A percentile compares a stretch with the other conserved stretches of the same genome.
Conservation (phyloP, 1,140 invertebrate genomes). For the Drosophila bocki region DNA sequence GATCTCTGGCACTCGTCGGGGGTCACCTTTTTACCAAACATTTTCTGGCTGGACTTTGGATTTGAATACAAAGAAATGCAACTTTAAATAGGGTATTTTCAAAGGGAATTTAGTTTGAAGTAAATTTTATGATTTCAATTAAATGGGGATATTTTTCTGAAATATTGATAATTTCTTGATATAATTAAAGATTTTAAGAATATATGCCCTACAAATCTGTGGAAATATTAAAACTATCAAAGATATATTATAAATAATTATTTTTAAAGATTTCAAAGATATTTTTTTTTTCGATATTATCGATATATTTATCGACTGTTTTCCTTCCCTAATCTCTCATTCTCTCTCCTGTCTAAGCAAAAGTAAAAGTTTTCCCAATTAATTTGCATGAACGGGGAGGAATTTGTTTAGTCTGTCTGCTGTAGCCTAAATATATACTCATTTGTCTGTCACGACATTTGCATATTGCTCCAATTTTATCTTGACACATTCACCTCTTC, state of each 20-base stretch:
- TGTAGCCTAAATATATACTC: conserved; percentile 28
- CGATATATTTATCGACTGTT: neutral
- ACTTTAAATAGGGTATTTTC: neutral
- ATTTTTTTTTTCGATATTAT: neutral
- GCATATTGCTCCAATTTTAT: conserved; percentile 79
- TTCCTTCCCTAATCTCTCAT: neutral
- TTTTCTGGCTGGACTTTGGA: neutral
- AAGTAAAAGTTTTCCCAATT: conserved; percentile 50
- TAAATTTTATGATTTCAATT: neutral
- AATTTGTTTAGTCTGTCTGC: conserved; percentile 5
- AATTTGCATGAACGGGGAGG: conserved; percentile 6
- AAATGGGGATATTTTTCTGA: no score
- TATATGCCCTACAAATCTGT: no score
- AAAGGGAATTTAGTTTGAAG: neutral
- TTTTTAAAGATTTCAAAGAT: no score
- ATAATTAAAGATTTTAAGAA: no score
- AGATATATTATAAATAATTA: neutral
- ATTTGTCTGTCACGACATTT: conserved; percentile 63
- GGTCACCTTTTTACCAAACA: conserved; percentile 27
- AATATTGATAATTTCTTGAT: no score
- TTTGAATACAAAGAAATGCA: neutral
- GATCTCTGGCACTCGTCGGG: conserved; percentile 22
- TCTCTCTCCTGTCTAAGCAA: conserved; percentile 13
- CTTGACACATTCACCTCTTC: conserved; percentile 35
- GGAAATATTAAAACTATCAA: no score